Conservation (phyloP, 2,888 invertebrate genomes). For the Heliothis peltigera region DNA sequence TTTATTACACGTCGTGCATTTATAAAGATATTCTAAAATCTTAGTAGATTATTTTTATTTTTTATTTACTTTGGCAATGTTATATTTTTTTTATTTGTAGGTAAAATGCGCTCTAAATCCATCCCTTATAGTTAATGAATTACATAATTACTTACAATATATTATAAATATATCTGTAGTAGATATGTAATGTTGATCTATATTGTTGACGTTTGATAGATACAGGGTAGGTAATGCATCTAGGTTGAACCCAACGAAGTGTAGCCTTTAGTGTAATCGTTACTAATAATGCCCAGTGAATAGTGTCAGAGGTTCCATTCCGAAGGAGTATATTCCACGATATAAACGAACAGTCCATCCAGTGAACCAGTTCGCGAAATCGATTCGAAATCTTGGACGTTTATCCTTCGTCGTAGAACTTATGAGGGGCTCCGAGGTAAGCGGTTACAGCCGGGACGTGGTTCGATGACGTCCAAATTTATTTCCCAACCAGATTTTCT, state of each 20-base stretch:
- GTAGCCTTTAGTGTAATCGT: slow-evolving; percentile 66
- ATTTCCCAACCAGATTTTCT: slow-evolving; percentile 50
- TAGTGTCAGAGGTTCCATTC: slow-evolving; percentile 18
- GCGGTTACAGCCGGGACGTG: slow-evolving; percentile 14
- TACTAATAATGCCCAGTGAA: slow-evolving; percentile 57
- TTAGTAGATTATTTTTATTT: slow-evolving; percentile 32
- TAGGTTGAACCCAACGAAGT: slow-evolving; percentile 82
- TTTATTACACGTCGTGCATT: slow-evolving; percentile 58
- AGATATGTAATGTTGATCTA: slow-evolving; percentile 57
- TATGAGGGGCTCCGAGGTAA: slow-evolving; percentile 39
- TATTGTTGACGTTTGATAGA: slow-evolving; percentile 75
- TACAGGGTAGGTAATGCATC: slow-evolving; percentile 84
- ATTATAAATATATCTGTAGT: slow-evolving; percentile 63
- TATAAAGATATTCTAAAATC: slow-evolving; percentile 50
- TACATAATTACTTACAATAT: slow-evolving; percentile 57
- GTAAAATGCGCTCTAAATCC: slow-evolving; percentile 75
- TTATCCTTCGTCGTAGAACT: slow-evolving; percentile 34
- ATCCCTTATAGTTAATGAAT: slow-evolving; percentile 70
- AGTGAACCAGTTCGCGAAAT: slow-evolving; percentile 28
- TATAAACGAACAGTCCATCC: slow-evolving; percentile 5
- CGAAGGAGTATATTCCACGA: slow-evolving; percentile 22
- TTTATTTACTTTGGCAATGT: slow-evolving; percentile 32
- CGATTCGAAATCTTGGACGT: slow-evolving; percentile 35
- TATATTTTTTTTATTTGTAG: slow-evolving; percentile 43
- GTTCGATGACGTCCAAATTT: slow-evolving; percentile 42